Conservation (phyloP, 1,140 invertebrate genomes). For the Melitaea cinxia region DNA sequence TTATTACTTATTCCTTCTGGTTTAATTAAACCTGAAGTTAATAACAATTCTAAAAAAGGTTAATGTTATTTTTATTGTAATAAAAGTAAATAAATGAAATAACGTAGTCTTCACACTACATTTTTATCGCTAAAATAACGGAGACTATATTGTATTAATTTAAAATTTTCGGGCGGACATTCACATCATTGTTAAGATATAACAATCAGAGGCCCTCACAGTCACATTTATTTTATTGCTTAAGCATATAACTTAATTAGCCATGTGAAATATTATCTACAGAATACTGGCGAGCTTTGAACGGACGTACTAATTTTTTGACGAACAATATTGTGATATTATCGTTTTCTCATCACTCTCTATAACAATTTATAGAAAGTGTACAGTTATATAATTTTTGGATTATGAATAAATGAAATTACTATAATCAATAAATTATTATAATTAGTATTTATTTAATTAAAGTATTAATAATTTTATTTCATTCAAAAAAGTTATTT, state of each 20-base stretch:
- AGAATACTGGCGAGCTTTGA: neutral
- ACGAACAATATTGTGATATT: slow-evolving; percentile 6
- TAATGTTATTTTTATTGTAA: neutral
- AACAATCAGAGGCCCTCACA: slow-evolving; percentile 32
- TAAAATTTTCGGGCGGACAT: slow-evolving; percentile 7
- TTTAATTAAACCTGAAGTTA: no score
- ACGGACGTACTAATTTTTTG: neutral
- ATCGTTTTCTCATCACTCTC: neutral
- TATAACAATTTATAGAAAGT: neutral
- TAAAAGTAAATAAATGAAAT: neutral
- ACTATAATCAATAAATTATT: no score
- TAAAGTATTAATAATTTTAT: no score
- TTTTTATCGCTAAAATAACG: neutral
- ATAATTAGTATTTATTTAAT: no score
- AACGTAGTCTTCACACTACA: neutral
- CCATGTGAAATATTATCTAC: slow-evolving; percentile 1
- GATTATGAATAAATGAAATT: no score
- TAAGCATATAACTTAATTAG: slow-evolving; percentile 37
- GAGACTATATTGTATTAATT: neutral
- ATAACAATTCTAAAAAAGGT: no score
- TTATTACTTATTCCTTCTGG: no score
- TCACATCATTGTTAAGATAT: slow-evolving; percentile 41
- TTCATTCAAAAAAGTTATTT: no score
- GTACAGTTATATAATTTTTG: no score
- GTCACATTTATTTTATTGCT: slow-evolving; percentile 48